phyloP scores from a whole-genome alignment of 1,140 invertebrate species.

The Varroa destructor region DNA sequence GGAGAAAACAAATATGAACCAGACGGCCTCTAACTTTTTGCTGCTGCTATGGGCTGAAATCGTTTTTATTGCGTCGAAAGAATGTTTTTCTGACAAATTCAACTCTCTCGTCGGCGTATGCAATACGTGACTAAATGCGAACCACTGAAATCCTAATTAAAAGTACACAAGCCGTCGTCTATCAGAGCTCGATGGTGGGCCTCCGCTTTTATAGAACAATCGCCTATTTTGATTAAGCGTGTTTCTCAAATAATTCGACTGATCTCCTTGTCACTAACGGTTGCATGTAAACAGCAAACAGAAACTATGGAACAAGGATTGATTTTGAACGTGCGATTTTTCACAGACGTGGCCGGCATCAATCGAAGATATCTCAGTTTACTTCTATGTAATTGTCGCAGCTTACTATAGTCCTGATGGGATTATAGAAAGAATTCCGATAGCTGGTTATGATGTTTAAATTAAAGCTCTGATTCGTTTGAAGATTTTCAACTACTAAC shows the following conservation, averaged over 20 bases:
- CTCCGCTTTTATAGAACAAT: not conserved
- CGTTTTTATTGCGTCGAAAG: no score
- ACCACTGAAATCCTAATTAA: not conserved
- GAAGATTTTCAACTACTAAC: conserved; percentile 49
- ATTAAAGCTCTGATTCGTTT: conserved; percentile 47
- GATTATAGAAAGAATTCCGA: conserved; percentile 58
- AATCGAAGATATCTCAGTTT: conserved; percentile 52
- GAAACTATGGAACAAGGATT: conserved; percentile 43
- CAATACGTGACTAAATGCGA: not conserved
- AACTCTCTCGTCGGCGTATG: conserved; percentile 1
- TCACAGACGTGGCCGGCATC: conserved; percentile 68
- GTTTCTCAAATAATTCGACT: no score
- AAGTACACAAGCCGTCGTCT: not conserved
- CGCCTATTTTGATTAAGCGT: not conserved
- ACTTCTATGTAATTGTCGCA: conserved; percentile 34
- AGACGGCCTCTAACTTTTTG: no score
- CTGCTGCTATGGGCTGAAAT: no score
- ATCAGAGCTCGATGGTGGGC: conserved; percentile 9
- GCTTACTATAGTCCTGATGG: conserved; percentile 33
- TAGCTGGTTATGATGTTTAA: conserved; percentile 70
- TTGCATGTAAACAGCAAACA: conserved; percentile 34
- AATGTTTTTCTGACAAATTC: no score
- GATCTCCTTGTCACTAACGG: not conserved
- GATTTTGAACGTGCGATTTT: conserved; percentile 67
- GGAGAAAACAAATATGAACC: no score